These are phyloP conservation scores for Gnathonemus longibarbis DNA, from an alignment of 2,113 vertebrate genomes.

Conservation along the genomic window DNA sequence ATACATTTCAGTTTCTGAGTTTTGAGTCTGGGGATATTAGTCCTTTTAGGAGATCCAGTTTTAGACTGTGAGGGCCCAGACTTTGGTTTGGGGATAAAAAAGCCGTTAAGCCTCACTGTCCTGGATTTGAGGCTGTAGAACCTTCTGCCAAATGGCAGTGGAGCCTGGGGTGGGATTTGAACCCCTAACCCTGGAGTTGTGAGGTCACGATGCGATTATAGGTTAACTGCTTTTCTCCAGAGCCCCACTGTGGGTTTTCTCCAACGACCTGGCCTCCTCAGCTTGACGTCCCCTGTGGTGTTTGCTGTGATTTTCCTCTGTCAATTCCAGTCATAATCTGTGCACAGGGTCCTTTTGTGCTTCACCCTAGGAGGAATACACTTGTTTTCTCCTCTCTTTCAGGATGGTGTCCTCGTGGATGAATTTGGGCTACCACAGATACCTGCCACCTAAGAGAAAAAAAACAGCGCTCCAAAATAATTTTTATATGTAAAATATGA, in stretches of 20 bases:
- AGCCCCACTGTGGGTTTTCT: not conserved
- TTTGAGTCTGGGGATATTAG: not conserved
- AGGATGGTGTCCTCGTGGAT: slow-evolving; percentile 95
- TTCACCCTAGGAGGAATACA: not conserved
- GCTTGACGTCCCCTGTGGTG: not conserved
- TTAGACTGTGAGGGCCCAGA: not conserved
- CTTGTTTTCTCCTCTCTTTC: slow-evolving; percentile 31
- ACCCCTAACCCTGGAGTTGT: not conserved
- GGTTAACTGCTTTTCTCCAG: not conserved
- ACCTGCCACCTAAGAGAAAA: slow-evolving; percentile 58
- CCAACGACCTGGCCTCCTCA: not conserved
- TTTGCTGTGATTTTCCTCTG: not conserved
- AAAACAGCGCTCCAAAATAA: slow-evolving; percentile 26
- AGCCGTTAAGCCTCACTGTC: not conserved
- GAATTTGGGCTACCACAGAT: slow-evolving; percentile 96
- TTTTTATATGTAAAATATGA: slow-evolving; percentile 53
- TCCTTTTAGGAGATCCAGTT: not conserved
- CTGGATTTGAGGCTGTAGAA: not conserved
- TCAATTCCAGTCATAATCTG: not conserved
- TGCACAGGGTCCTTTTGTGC: not conserved
- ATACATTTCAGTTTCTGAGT: not conserved
- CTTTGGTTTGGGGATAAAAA: not conserved
- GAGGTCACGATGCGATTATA: not conserved
- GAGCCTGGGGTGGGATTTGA: not conserved
- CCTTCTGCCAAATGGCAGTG: not conserved